A percentile compares a stretch with the other conserved stretches of the same genome.
These are phyloP conservation scores for Periparus ater DNA, from an alignment of 2,797 vertebrate species.

Conservation along the genomic window DNA sequence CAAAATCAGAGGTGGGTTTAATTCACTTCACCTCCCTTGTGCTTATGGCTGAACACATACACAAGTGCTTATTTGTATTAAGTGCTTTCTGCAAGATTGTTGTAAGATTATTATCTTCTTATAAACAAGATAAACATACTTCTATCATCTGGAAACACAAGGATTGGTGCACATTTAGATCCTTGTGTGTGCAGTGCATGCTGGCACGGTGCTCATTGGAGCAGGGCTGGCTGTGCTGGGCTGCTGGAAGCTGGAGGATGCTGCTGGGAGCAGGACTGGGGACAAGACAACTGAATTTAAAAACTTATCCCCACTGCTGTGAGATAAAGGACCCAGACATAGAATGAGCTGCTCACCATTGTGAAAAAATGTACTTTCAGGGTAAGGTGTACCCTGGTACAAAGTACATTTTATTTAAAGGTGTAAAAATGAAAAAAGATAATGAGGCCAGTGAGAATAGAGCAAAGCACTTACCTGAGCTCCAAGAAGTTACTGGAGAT, in stretches of 20 bases:
- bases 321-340: neutral
- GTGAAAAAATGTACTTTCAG: neutral
- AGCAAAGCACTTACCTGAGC: neutral
- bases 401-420: no score
- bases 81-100: neutral
- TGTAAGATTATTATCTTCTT: neutral
- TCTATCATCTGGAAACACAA: neutral
- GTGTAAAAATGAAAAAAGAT: neutral
- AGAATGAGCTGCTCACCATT: neutral
- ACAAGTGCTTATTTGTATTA: neutral
- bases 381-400: neutral
- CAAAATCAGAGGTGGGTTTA: neutral
- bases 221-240: neutral
- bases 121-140: neutral
- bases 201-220: neutral
- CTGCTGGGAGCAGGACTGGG: neutral
- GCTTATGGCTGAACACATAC: neutral
- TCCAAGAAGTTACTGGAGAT: neutral
- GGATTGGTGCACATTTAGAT: neutral
- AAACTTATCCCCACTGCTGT: neutral
- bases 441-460: neutral
- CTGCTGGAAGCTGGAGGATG: neutral
- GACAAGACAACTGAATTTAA: neutral
- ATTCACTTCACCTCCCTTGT: neutral
- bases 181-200: accelerated